Evolutionary conservation across 2,113 vertebrate species (phyloP).

Genomic region (Irena cyanogastra): DNA sequence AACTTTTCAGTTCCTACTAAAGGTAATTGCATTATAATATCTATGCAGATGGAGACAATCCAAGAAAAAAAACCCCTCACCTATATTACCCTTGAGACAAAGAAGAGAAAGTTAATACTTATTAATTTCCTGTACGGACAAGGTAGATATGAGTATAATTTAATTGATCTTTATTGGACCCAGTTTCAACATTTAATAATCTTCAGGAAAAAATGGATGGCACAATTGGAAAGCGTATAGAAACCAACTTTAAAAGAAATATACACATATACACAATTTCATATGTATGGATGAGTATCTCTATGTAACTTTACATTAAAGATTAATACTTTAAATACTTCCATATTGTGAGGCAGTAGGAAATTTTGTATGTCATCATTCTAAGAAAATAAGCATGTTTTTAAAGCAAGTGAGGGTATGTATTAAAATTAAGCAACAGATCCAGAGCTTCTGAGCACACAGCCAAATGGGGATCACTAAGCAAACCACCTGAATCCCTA

Average conservation of each 20-base stretch:
- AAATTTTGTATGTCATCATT: background rate
- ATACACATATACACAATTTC: background rate
- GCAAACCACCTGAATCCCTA: background rate
- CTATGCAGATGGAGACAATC: background rate
- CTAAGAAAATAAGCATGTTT: background rate
- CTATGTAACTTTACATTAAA: background rate
- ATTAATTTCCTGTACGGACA: background rate
- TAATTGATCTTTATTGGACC: background rate
- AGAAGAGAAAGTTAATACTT: background rate
- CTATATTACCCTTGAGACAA: background rate
- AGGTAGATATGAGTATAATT: background rate
- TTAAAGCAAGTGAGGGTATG: background rate
- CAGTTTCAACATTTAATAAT: background rate
- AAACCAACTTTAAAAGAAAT: background rate
- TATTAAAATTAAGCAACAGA: background rate
- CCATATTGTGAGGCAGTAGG: background rate
- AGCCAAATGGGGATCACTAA: background rate
- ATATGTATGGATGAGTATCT: background rate
- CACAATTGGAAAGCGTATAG: background rate
- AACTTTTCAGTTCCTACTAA: background rate
- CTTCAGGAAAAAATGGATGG: background rate
- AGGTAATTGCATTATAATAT: background rate
- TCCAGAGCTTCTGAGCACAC: background rate
- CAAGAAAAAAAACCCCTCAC: background rate
- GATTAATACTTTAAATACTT: background rate